Evolutionary conservation across 2,888 invertebrate genomes (phyloP).

Genomic region (Dynastes tityus): DNA sequence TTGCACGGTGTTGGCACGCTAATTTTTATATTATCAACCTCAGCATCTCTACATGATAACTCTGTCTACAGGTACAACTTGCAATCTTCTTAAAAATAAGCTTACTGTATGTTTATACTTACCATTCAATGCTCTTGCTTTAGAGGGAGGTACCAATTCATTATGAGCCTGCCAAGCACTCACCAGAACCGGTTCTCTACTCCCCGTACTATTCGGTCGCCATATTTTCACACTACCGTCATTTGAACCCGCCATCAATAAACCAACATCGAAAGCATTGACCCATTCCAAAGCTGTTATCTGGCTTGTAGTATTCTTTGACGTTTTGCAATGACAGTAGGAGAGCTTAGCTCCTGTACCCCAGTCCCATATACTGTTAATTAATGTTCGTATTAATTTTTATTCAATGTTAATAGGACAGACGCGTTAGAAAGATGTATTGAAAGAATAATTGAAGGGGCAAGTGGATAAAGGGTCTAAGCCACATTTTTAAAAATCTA

Average conservation of each 20-base stretch:
- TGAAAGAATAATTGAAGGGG: background rate
- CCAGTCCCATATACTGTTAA: constrained; percentile 85
- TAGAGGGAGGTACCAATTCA: constrained; percentile 32
- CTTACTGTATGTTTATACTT: background rate
- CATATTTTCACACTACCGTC: constrained; percentile 86
- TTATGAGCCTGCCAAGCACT: constrained; percentile 89
- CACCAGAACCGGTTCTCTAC: constrained; percentile 75
- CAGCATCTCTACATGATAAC: no score
- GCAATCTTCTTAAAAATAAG: no score
- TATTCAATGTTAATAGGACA: constrained; percentile 23
- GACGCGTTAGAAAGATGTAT: background rate
- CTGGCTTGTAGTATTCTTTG: constrained; percentile 71
- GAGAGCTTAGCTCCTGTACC: constrained; percentile 82
- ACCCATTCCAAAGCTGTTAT: constrained; percentile 90
- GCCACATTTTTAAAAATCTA: no score
- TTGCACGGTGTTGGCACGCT: no score
- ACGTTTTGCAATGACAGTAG: constrained; percentile 74
- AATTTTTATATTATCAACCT: no score
- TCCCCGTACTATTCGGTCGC: constrained; percentile 68
- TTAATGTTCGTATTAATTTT: constrained; percentile 47
- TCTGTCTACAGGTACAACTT: no score
- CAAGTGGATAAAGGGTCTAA: no score
- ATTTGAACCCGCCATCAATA: constrained; percentile 84
- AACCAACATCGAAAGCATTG: constrained; percentile 86
- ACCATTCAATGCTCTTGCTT: constrained; percentile 8